Base-by-base conservation (phyloP, 1,140 invertebrate genomes). In the Uloborus diversus region DNA sequence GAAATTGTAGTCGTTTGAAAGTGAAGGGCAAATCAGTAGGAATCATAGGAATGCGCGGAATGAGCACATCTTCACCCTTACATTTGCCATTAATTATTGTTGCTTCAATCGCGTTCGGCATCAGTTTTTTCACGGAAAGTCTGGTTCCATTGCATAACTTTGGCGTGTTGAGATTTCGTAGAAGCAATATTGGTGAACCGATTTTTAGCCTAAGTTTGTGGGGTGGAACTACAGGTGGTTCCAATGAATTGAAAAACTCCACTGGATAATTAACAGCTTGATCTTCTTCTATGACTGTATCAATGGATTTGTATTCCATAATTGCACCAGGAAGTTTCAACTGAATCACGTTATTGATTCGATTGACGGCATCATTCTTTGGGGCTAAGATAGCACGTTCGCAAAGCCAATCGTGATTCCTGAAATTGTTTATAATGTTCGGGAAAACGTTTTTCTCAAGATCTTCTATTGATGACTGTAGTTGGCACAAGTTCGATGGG, bases 1-100 rank as follows among this genome's bases (percentile, higher is more conserved):
- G 87, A 86, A 90, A 89, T 81, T 90, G 88, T 0, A 87, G 30
- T 56, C 89, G 64, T 83, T 86, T 86, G 78, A 90, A 83, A 13
- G 80, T 32, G 81, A 86, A 83, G 37, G 76, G 25, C 64, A 42
- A 65, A 53, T 35, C 33, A 3, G 73, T 47, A 17, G 78, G 78
- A 11, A 80, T 80, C 35, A 78, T 78, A 23, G 78, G 78, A 66
- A 66, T 51, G 49, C 7, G 49, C 20, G 49, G 49, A 42, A 14
- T 42, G 14, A 53, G 49, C 23, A 53, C 49, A 53, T 53, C 17
- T 53, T 53, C 49, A 14, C 49, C 49, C 23, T 2, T 7, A n/a
- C 23, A n/a, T 53, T 53, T 53, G 17, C 49, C 49, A 53, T 53
- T 53, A 20, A 53, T 20, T 20, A 53, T 53, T 14, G 49, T 53